A percentile compares a stretch with the other conserved stretches of the same genome.
Conservation (phyloP, 2,888 invertebrate species). For the Euplexia lucipara region DNA sequence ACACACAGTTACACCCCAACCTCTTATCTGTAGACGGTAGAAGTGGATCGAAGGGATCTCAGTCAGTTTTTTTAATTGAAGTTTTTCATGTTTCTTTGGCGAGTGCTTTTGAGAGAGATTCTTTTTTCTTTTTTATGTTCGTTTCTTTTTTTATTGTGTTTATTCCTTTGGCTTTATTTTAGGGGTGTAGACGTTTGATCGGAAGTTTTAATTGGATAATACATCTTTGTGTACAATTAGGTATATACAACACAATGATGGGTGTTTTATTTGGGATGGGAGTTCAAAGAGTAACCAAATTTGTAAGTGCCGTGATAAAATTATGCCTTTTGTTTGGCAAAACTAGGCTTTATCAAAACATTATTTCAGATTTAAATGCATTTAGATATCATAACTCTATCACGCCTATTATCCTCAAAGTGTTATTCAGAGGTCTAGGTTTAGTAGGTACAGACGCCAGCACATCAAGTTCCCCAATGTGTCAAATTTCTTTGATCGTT, state of each 20-base stretch:
- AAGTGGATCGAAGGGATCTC: constrained; percentile 55
- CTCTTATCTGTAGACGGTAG: constrained; percentile 55
- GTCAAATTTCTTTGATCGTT: no score
- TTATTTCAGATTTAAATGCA: no score
- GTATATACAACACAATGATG: not conserved
- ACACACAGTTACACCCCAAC: constrained; percentile 55
- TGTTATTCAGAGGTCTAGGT: no score
- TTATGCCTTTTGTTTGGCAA: not conserved
- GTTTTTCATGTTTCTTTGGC: constrained; percentile 46
- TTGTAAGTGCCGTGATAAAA: not conserved
- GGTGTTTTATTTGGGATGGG: not conserved
- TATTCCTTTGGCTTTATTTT: constrained; percentile 36
- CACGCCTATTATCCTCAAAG: no score
- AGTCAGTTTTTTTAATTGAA: constrained; percentile 62
- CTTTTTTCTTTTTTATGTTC: constrained; percentile 31
- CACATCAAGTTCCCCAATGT: no score
- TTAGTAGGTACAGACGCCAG: no score
- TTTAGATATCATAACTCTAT: no score
- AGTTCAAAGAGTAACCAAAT: not conserved
- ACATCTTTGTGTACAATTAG: no score
- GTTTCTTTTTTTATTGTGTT: constrained; percentile 38
- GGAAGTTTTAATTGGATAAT: constrained; percentile 34
- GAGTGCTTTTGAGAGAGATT: constrained; percentile 43
- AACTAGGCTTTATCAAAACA: no score
- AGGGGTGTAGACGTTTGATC: constrained; percentile 3